phyloP scores from a whole-genome alignment of 2,113 vertebrate genomes.

The Catharus bicknelli region DNA sequence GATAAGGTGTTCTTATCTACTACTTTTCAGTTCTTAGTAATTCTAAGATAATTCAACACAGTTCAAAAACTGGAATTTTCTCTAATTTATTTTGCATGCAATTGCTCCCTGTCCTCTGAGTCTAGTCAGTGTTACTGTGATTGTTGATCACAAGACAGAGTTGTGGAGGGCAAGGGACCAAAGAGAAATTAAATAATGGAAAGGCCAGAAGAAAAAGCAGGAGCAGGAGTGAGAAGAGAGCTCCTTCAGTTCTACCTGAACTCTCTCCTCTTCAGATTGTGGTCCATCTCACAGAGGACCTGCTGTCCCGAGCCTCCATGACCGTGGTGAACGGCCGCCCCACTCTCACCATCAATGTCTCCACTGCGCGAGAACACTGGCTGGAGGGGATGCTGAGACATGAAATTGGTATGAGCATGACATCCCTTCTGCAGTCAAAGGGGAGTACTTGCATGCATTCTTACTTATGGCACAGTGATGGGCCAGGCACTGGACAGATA shows the following conservation, averaged over 20 bases:
- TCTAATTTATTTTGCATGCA: neutral
- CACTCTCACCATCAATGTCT: conserved; percentile 89
- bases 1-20: neutral
- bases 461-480: neutral
- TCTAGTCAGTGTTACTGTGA: neutral
- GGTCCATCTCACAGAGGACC: conserved; percentile 90
- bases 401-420: conserved; percentile 82
- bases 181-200: neutral
- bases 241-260: neutral
- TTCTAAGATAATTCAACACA: neutral
- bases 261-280: conserved; percentile 79
- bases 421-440: neutral
- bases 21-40: neutral
- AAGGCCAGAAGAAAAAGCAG: neutral
- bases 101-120: neutral
- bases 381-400: conserved; percentile 94
- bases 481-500: neutral
- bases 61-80: neutral
- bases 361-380: conserved; percentile 90
- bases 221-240: neutral
- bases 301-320: conserved; percentile 96
- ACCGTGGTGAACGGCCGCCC: conserved; percentile 90
- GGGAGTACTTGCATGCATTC: conserved; percentile 7
- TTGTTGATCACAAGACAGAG: neutral
- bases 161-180: neutral